Base-by-base conservation (phyloP, 2,113 vertebrate genomes). In the Pterocles burchelli region DNA sequence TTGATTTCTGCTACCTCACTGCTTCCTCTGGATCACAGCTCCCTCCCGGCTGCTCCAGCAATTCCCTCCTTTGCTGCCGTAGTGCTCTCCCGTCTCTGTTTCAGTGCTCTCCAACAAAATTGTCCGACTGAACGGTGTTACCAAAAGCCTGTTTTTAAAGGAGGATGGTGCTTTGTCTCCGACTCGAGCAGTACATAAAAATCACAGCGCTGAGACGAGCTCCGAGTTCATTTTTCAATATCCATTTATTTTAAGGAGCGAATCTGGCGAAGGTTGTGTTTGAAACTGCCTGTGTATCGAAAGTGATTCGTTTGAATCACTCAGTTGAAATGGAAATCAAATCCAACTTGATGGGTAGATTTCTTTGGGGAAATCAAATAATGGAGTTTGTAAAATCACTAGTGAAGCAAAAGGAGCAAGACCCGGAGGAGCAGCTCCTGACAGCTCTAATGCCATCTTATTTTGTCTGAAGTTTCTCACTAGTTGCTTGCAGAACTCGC, bases 181-280 rank as follows among this genome's bases (percentile, higher is more conserved):
- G 0, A 1, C 85, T 66, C 0, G 0, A 49, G 48, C n/a, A 21
- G 5, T 4, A 2, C 0, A 0, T 21, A 70, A 28, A 59, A 31
- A 36, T 33, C 51, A 3, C 22, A 4, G 7, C 33, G 1, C 33
- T 1, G 58, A 11, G 65, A 78, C 31, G 46, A 75, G 11, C n/a
- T 14, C 1, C 4, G 13, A 48, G 46, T 61, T 78, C 6, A 0
- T 66, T 67, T 78, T 49, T 49, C 16, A 4, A 2, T 5, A 31
- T 21, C 65, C 41, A 1, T 61, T 66, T 33, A 33, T 62, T 48
- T 21, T 13, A 48, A 52, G 84, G 46, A 74, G 51, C 9, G 0
- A 18, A 48, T 33, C 13, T 51, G 1, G 4, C 80, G n/a, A 6
- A 20, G 49, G 19, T 61, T 25, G 55, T 21, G n/a, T 13, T 86